A percentile compares a stretch with the other conserved stretches of the same genome.
Conservation (phyloP, 1,140 invertebrate genomes). For the Neocloeon triangulifer region DNA sequence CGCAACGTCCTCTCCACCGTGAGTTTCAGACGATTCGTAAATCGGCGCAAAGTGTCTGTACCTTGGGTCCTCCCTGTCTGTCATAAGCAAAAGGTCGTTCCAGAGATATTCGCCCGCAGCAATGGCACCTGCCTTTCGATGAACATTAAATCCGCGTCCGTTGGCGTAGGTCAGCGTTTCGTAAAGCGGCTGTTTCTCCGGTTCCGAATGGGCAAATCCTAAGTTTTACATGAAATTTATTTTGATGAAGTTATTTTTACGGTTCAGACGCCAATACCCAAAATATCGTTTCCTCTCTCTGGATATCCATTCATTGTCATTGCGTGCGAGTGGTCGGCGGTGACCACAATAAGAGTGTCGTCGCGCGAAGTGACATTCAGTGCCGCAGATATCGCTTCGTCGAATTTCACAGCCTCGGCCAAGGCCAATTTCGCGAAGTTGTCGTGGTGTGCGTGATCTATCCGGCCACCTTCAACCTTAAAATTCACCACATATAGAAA, state of each 20-base stretch:
- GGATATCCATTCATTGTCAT: conserved; percentile 53
- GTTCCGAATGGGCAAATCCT: too few species aligned
- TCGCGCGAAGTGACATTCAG: conserved; percentile 26
- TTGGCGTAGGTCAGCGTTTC: conserved; percentile 64
- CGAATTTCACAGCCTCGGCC: conserved; percentile 52
- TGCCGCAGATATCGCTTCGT: conserved; percentile 46
- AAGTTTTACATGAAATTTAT: too few species aligned
- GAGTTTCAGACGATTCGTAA: conserved; percentile 35
- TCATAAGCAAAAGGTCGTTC: conserved; percentile 5
- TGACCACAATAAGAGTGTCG: conserved; percentile 65
- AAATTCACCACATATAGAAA: too few species aligned
- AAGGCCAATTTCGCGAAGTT: conserved; percentile 56
- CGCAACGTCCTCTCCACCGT: conserved; percentile 66
- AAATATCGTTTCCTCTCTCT: conserved; percentile 33
- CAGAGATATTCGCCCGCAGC: conserved; percentile 32
- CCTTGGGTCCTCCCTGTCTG: conserved; percentile 7
- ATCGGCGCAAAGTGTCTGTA: background rate
- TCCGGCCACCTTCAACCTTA: conserved; percentile 62
- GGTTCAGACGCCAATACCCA: too few species aligned
- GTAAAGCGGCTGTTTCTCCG: too few species aligned
- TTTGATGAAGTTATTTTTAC: too few species aligned
- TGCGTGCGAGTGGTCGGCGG: conserved; percentile 70
- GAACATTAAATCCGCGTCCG: conserved; percentile 24
- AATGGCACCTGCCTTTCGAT: conserved; percentile 12
- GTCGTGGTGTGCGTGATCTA: conserved; percentile 73